phyloP scores from a whole-genome alignment of 2,797 vertebrate species.

The Helostoma temminkii region DNA sequence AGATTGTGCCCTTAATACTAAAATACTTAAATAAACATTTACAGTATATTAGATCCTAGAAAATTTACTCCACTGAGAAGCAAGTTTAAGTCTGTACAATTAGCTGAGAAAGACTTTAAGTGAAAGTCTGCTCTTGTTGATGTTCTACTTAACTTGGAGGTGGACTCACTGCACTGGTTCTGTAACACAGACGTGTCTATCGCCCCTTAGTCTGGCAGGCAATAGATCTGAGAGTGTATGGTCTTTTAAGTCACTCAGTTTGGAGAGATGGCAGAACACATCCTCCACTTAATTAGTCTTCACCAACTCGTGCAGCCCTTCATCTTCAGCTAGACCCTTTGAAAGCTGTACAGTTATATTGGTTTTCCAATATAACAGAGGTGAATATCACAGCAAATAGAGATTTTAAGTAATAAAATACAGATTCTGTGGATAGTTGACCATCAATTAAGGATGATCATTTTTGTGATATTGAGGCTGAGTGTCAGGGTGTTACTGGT shows the following conservation, averaged over 20 bases:
- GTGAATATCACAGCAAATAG: conserved; percentile 19
- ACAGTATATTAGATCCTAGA: background rate
- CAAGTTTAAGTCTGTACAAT: background rate
- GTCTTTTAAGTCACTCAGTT: conserved; percentile 65
- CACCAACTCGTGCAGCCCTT: conserved; percentile 58
- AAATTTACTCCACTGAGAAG: background rate
- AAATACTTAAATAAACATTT: background rate
- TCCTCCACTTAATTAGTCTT: conserved; percentile 66
- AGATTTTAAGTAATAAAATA: conserved; percentile 38
- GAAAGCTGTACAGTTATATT: conserved; percentile 49
- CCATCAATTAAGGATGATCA: conserved; percentile 17
- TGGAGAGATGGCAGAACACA: conserved; percentile 54
- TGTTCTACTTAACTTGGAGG: conserved; percentile 32
- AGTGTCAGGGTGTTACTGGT: conserved; percentile 13
- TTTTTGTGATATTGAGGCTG: conserved; percentile 26
- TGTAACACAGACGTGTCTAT: background rate
- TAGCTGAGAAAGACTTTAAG: background rate
- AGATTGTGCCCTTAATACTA: no score
- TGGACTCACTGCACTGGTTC: conserved; percentile 1
- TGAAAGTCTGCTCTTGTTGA: conserved; percentile 3
- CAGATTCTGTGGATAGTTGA: background rate
- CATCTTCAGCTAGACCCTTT: conserved; percentile 62
- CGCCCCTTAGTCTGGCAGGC: conserved; percentile 22
- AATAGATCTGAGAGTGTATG: conserved; percentile 56
- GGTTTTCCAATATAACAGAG: conserved; percentile 27